Evolutionary conservation across 2,888 invertebrate genomes (phyloP), one percentile per base, ranked within the genome.

Genomic region (Lomographa bimaculata): DNA sequence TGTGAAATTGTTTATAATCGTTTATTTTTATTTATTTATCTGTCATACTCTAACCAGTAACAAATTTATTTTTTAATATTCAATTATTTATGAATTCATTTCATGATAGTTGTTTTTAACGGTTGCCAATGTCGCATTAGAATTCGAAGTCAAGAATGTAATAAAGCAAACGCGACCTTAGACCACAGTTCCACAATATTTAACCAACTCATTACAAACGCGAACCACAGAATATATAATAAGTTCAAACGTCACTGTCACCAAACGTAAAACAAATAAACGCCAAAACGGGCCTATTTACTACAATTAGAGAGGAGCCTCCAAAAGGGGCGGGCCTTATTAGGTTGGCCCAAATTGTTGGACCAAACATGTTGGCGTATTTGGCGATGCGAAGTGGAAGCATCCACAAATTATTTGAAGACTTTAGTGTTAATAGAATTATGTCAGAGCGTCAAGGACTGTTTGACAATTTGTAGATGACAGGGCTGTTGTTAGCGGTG

Each of bases 311-410:
- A 73, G 61, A 44, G 54, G 20, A 30, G 25, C 6, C 72, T 78
- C 76, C 56, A 82, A 83, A 80, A 79, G 74, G 72, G 64, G 59
- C 57, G 53, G 11, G 18, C 83, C 83, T 60, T 78, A 64, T 80
- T 59, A 34, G 79, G 80, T 32, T 20, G 39, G 50, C 48, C 60
- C 63, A 73, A 81, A 81, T 75, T 74, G 71, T 60, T 51, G 52
- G 51, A 42, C 50, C 70, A 79, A 81, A 80, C 68, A 64, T 36
- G 40, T 20, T 41, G 52, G 38, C 63, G 47, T 72, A 77, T 80
- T 74, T 76, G 86, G 85, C 57, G 60, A 57, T 60, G 79, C 64
- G 65, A 85, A 84, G 51, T 42, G 48, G 42, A 36, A 36, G 42
- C 27, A 32, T 46, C 43, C 40, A 52, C 39, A 37, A 47, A 7